These are phyloP conservation scores for Neria commutata DNA, from an alignment of 2,888 invertebrate species.

Conservation along the genomic window DNA sequence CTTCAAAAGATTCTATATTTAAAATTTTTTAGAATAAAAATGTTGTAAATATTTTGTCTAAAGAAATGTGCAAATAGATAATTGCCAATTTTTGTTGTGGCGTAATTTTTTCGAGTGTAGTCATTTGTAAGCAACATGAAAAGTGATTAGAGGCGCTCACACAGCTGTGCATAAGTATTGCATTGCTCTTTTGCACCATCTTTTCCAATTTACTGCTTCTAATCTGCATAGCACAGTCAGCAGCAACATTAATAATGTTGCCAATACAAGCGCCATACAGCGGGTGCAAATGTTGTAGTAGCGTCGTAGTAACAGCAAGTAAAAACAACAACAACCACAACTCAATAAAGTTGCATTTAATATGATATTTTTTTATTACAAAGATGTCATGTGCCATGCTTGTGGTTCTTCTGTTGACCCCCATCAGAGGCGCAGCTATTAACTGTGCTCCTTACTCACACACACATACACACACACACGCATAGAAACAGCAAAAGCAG, in stretches of 20 bases:
- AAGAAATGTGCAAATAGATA: too few species aligned
- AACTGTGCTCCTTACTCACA: too few species aligned
- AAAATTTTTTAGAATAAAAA: too few species aligned
- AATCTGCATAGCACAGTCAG: constrained; percentile 40
- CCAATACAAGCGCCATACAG: constrained; percentile 23
- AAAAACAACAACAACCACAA: background rate
- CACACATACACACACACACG: too few species aligned
- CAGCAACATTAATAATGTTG: constrained; percentile 33
- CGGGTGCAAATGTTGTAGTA: constrained; percentile 22
- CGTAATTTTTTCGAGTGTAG: too few species aligned
- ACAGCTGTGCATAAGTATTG: constrained; percentile 33
- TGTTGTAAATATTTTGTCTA: too few species aligned
- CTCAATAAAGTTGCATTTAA: background rate
- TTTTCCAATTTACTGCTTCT: constrained; percentile 31
- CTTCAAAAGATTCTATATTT: too few species aligned
- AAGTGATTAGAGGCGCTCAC: too few species aligned
- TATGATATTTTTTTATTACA: background rate
- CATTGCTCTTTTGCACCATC: constrained; percentile 14
- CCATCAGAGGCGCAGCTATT: background rate
- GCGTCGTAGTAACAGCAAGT: constrained; percentile 1
- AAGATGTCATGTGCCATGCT: background rate
- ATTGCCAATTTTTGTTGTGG: too few species aligned
- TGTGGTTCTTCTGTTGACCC: background rate
- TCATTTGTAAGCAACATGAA: too few species aligned
- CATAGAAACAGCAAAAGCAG: too few species aligned